phyloP scores from a whole-genome alignment of 1,140 invertebrate species.

The Drosophila chauvacae region DNA sequence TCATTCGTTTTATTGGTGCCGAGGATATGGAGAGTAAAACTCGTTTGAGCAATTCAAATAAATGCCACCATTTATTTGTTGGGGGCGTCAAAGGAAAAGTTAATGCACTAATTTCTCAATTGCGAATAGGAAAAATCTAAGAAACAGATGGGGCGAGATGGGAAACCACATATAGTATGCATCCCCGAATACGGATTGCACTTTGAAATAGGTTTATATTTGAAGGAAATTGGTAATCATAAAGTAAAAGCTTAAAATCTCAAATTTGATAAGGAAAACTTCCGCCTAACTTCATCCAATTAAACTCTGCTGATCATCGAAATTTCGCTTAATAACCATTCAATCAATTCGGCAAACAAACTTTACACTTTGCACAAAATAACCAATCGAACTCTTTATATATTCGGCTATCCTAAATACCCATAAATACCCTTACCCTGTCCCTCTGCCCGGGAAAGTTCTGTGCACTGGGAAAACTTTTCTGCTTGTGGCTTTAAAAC shows the following conservation, averaged over 20 bases:
- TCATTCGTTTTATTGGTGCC: slow-evolving; percentile 42
- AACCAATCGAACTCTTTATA: slow-evolving; percentile 42
- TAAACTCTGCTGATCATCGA: slow-evolving; percentile 13
- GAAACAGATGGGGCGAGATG: not conserved
- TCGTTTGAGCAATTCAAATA: slow-evolving; percentile 79
- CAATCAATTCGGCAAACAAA: slow-evolving; percentile 30
- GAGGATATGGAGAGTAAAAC: slow-evolving; percentile 51
- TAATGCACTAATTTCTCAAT: slow-evolving; percentile 82
- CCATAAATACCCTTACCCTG: slow-evolving; percentile 47
- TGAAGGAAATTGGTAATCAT: not conserved
- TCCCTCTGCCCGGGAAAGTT: slow-evolving; percentile 22
- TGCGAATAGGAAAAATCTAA: slow-evolving; percentile 20
- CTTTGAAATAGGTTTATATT: not conserved
- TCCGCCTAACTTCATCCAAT: slow-evolving; percentile 13
- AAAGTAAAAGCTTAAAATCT: not conserved
- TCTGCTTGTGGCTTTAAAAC: slow-evolving; percentile 78
- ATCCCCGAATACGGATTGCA: slow-evolving; percentile 9
- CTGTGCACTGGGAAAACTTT: slow-evolving; percentile 58
- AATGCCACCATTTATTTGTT: slow-evolving; percentile 76
- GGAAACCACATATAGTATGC: not conserved
- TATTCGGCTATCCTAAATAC: slow-evolving; percentile 43
- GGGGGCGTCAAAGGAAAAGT: slow-evolving; percentile 74
- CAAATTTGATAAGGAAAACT: not conserved
- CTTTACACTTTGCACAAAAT: slow-evolving; percentile 28
- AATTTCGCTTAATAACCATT: slow-evolving; percentile 44